Base-by-base conservation (phyloP, 1,140 invertebrate species). In the Brachionus angularis region DNA sequence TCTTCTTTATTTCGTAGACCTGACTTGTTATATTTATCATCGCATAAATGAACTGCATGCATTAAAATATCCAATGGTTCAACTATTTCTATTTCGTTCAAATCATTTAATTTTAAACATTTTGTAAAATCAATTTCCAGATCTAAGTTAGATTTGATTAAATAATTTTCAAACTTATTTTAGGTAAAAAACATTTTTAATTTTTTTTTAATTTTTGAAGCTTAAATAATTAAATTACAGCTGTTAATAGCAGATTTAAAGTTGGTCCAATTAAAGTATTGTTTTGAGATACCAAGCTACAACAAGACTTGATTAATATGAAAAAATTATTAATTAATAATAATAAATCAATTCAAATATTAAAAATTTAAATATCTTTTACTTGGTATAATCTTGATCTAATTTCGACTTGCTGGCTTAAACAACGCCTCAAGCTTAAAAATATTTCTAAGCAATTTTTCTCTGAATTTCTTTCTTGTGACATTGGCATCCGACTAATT, bases 401-500 rank as follows among this genome's bases (percentile, higher is more conserved):
- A 5, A 67, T 67, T 36, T 67, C 62, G 10, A 33, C 39, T 36
- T 67, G 62, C 21, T 67, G 62, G 16, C 29, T 47, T 23, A 67
- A 47, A 23, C 62, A 67, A 27, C 62, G 42, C 29, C 62, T 46
- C n/a, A 67, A 21, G 36, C 62, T 67, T 25, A 67, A 36, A 47
- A 67, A 67, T 67, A 67, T 67, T 67, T 67, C 62, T n/a, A 67
- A 23, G 16, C 62, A 67, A 50, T 50, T 67, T 50, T 67, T 67
- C 25, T 67, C 62, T 4, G 62, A 46, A 34, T 50, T 47, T 50
- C 47, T 67, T 31, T 67, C 62, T 21, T 67, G 62, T 1, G 62
- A 67, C 42, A 67, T 46, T 0, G 18, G 34, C 25, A 50, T 47
- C n/a, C 62, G 62, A 44, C 62, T 67, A 33, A 67, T 29, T 34